phyloP scores from a whole-genome alignment of 1,140 invertebrate genomes.

The Augochlora pura region DNA sequence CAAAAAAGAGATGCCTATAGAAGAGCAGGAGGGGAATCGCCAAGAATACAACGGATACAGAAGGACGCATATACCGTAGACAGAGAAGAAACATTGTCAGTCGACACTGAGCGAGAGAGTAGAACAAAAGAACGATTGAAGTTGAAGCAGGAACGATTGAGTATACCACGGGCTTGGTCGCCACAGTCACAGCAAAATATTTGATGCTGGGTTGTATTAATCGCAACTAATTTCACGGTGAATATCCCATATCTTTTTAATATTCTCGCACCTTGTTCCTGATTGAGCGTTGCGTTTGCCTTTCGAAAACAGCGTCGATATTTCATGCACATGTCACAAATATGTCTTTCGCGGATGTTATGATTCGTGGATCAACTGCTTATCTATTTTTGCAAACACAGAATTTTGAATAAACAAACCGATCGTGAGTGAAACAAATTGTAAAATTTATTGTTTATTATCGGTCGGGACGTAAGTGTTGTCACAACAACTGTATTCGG shows the following conservation, averaged over 20 bases:
- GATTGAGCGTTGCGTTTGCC: background rate
- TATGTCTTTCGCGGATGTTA: slow-evolving; percentile 20
- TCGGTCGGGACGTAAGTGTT: background rate
- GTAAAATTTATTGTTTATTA: background rate
- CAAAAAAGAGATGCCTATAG: background rate
- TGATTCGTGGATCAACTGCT: slow-evolving; percentile 4
- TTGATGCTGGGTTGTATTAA: background rate
- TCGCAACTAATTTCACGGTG: slow-evolving; percentile 10
- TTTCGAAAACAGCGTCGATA: background rate
- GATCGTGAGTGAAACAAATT: background rate
- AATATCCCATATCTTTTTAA: background rate
- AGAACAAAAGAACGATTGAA: background rate
- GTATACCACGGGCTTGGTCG: background rate
- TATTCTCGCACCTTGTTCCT: background rate
- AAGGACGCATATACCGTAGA: background rate
- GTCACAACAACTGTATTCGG: background rate
- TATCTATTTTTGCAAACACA: background rate
- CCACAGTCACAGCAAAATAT: slow-evolving; percentile 27
- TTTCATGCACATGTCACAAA: background rate
- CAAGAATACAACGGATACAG: background rate
- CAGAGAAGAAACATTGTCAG: background rate
- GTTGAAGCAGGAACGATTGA: background rate
- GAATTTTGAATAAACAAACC: background rate
- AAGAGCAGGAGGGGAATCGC: slow-evolving; percentile 6
- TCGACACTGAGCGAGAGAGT: background rate